Percentiles rank a stretch among this genome's conserved stretches.
phyloP scores from a whole-genome alignment of 2,888 invertebrate species.

The Hoplodrina ambigua region DNA sequence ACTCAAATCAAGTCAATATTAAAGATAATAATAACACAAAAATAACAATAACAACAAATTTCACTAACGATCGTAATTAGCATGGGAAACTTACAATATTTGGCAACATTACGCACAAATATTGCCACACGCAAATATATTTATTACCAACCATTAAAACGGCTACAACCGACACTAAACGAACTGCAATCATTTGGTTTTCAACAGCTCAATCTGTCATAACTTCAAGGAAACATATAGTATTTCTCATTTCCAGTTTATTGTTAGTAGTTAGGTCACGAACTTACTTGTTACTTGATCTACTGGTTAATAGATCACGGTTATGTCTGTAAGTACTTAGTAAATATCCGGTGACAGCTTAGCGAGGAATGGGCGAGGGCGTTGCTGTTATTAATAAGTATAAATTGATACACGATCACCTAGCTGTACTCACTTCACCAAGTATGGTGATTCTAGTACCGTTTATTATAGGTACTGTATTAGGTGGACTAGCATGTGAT shows the following conservation, averaged over 20 bases:
- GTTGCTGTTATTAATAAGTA: constrained; percentile 15
- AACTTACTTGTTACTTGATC: constrained; percentile 42
- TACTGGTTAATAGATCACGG: constrained; percentile 60
- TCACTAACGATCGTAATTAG: constrained; percentile 23
- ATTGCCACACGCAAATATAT: constrained; percentile 40
- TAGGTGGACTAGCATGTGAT: background rate
- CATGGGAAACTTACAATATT: constrained; percentile 34
- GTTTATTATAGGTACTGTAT: background rate
- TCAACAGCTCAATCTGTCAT: constrained; percentile 52
- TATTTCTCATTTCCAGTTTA: constrained; percentile 30
- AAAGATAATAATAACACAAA: background rate
- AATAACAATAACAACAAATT: constrained; percentile 8
- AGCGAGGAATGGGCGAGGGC: constrained; percentile 38
- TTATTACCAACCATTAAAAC: constrained; percentile 42
- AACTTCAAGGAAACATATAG: constrained; percentile 38
- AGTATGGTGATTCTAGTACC: constrained; percentile 6
- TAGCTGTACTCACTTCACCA: background rate
- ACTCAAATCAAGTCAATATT: background rate
- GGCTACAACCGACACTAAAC: constrained; percentile 37
- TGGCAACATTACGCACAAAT: constrained; percentile 39
- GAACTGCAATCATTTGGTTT: constrained; percentile 44
- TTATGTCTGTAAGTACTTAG: constrained; percentile 64
- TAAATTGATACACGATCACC: constrained; percentile 15
- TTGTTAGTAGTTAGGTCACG: constrained; percentile 37
- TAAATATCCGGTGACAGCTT: constrained; percentile 40